Base-by-base conservation (phyloP, 2,888 invertebrate genomes). In the Mesodorylaimus sp. region DNA sequence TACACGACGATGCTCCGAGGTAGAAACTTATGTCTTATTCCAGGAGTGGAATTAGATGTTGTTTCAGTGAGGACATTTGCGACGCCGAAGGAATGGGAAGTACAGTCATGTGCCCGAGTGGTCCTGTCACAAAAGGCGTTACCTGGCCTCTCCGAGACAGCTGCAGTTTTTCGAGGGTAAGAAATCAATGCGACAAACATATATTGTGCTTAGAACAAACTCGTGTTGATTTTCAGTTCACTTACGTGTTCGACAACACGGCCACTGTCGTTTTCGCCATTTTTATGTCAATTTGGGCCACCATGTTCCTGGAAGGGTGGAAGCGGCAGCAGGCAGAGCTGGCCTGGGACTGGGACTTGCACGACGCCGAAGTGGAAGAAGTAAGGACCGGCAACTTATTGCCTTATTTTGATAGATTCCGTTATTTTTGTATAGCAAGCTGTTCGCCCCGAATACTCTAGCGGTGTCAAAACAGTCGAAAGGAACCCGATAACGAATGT, bases 271-370 rank as follows among this genome's bases (percentile, higher is more conserved):
- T 85, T 70, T 91, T 91, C 66, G 86, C 91, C 1, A 82, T 85
- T 55, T 84, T 91, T 64, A 91, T 93, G 88, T 83, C 86, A 37
- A 80, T 93, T 67, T 93, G 91, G 93, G 86, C 86, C 0, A 85
- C 86, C 1, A 78, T 83, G 53, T 88, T 91, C 68, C 72, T 93
- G 62, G 93, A 95, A 64, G 70, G 91, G 53, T 97, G 95, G 95
- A 87, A 88, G 66, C 74, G 93, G 5, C 83, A 84, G 57, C 88
- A 91, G 65, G 83, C 84, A 0, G 79, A 88, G 1, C 74, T 93
- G 13, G 79, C 83, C 44, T 95, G 91, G 85, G 88, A 93, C 67
- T 95, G 95, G 95, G 93, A 93, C 63, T 72, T 91, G 26, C 80
- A 82, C 36, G 81, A 81, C 53, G 79, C 80, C 38, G 89, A 91